Evolutionary conservation across 2,888 invertebrate species (phyloP).

Genomic region (Pedicia rivosa): DNA sequence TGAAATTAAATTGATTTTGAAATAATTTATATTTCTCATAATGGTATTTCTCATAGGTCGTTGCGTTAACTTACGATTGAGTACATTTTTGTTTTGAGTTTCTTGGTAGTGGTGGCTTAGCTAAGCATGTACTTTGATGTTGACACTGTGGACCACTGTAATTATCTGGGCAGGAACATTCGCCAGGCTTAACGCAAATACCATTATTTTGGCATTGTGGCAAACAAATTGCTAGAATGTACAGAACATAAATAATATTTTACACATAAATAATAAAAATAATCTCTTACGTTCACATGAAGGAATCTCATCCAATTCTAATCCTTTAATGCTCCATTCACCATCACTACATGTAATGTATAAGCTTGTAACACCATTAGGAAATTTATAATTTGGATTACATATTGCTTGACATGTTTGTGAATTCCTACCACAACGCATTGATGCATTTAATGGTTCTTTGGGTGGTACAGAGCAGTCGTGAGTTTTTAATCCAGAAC

Average conservation of each 20-base stretch:
- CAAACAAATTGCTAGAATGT: constrained; percentile 50
- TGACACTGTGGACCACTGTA: constrained; percentile 60
- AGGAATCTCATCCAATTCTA: constrained; percentile 34
- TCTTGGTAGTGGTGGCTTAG: constrained; percentile 44
- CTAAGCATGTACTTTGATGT: constrained; percentile 52
- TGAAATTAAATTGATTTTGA: constrained; percentile 21
- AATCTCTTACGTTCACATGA: constrained; percentile 42
- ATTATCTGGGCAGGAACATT: constrained; percentile 58
- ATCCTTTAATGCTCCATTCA: constrained; percentile 33
- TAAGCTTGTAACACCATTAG: constrained; percentile 33
- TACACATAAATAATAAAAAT: not conserved
- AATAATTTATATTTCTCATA: constrained; percentile 5
- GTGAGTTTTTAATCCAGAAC: too few species aligned
- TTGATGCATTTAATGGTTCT: constrained; percentile 21
- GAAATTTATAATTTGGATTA: constrained; percentile 33
- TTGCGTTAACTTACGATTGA: constrained; percentile 38
- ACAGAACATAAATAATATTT: constrained; percentile 4
- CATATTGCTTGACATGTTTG: constrained; percentile 38
- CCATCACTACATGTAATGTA: constrained; percentile 33
- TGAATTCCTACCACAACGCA: constrained; percentile 22
- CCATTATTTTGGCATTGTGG: constrained; percentile 68
- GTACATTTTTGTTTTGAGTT: constrained; percentile 47
- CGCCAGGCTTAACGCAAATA: constrained; percentile 56
- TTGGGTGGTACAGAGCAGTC: constrained; percentile 7
- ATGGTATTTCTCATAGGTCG: not conserved